Conservation (phyloP, 1,140 invertebrate genomes). For the Orius insidiosus region DNA sequence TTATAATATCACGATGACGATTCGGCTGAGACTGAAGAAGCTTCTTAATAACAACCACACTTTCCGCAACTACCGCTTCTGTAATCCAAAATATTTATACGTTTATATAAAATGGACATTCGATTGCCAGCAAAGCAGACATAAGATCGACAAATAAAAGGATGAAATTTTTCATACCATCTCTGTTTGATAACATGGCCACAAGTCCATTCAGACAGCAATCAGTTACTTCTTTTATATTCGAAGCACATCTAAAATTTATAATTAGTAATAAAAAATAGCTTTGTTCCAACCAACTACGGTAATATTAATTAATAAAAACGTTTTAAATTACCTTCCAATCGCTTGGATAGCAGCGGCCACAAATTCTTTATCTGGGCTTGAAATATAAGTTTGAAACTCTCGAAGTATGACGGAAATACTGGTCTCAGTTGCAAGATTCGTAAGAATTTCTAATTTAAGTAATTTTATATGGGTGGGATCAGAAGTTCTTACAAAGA, state of each 20-base stretch:
- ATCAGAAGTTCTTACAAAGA: constrained; percentile 93
- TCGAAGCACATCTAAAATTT: constrained; percentile 81
- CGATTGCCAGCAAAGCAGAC: too few species aligned
- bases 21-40: constrained; percentile 70
- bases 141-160: too few species aligned
- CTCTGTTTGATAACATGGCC: constrained; percentile 80
- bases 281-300: too few species aligned
- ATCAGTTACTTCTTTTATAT: constrained; percentile 84
- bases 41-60: constrained; percentile 82
- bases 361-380: constrained; percentile 86
- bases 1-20: constrained; percentile 75
- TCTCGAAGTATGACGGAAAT: constrained; percentile 90
- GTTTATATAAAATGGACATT: too few species aligned
- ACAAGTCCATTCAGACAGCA: constrained; percentile 89
- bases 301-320: too few species aligned
- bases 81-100: constrained; percentile 21
- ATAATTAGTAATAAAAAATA: too few species aligned
- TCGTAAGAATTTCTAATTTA: constrained; percentile 96
- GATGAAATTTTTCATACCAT: too few species aligned
- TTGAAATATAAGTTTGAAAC: constrained; percentile 93
- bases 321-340: too few species aligned
- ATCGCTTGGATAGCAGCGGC: constrained; percentile 96
- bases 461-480: constrained; percentile 91
- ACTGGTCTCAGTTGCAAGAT: constrained; percentile 84
- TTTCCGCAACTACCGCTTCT: constrained; percentile 83